Evolutionary conservation across 35 echinoderm and acorn worm species (phyloP), one percentile per base, ranked within the genome.

Genomic region (Heliocidaris tuberculata): DNA sequence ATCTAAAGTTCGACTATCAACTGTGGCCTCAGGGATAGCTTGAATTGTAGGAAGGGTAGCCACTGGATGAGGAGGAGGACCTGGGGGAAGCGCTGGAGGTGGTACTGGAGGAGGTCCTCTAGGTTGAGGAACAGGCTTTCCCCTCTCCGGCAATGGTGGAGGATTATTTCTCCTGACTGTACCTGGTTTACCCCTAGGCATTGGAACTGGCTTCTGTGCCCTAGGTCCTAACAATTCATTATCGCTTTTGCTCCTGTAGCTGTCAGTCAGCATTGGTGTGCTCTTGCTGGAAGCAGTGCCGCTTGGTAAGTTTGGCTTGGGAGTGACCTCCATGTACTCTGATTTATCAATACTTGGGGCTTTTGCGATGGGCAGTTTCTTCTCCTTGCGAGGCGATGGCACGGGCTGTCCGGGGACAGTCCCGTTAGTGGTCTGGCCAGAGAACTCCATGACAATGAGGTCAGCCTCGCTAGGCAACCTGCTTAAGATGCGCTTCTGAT

Each of bases 401-500:
- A 56, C 50, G 27, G 91, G 91, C 50, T 93, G 91, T 49, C 91
- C 50, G 19, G 13, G 47, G 47, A 52, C 48, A 17, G 31, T 56
- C 27, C 91, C 91, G 50, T 93, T 93, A 7, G 47, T 27, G 27
- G 9, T 48, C 47, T 59, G 91, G 31, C 48, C 50, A 24, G 50
- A 93, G 48, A 59, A 50, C 29, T 93, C 91, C 91, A 48, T 93
- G 49, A 59, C 91, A 19, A 59, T 48, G 48, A 48, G n/a, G 30
- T 59, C 50, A 29, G 91, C 91, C n/a, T 93, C 47, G 27, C 50
- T 50, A 0, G 91, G 91, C 48, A 93, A 59, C 50, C 91, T 93
- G 91, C 91, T 93, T 48, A 93, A 59, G 50, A 93, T 93, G 11
- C 91, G 47, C 91, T 93, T 93, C 49, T 93, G 91, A 48, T 93